Percentiles rank a stretch among this genome's conserved stretches.
Conservation (phyloP, 2,888 invertebrate genomes). For the Chaetogeoica ovagalla region DNA sequence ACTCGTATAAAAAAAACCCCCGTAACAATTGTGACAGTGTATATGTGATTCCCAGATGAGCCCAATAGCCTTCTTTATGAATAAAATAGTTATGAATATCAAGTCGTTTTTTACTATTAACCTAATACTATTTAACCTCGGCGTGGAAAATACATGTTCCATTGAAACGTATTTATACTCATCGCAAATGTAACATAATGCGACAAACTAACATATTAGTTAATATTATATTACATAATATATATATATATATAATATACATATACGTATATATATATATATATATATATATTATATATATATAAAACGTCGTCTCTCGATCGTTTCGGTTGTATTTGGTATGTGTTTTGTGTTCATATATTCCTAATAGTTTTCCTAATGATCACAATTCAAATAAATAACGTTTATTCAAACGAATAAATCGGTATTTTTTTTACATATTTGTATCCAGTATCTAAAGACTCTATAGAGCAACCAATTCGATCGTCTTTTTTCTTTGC, state of each 20-base stretch:
- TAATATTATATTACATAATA: no score
- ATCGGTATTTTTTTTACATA: no score
- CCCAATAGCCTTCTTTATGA: background rate
- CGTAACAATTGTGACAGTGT: background rate
- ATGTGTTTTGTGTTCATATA: background rate
- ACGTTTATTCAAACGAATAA: background rate
- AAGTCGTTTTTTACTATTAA: constrained; percentile 1
- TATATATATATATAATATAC: no score
- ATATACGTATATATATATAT: no score
- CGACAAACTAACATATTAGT: no score
- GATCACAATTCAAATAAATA: constrained; percentile 28
- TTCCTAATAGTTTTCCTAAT: constrained; percentile 6
- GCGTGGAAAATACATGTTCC: background rate
- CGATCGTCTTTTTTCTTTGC: no score
- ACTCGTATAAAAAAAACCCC: background rate
- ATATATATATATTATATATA: no score
- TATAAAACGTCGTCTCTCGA: constrained; percentile 4
- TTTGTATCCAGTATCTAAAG: no score
- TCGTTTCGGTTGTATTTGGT: background rate
- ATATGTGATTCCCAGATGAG: background rate
- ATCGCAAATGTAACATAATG: background rate
- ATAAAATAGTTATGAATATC: background rate
- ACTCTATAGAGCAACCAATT: no score
- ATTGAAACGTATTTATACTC: constrained; percentile 4
- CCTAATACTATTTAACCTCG: constrained; percentile 13